phyloP scores from a whole-genome alignment of 2,888 invertebrate species.

The Leucoma salicis region DNA sequence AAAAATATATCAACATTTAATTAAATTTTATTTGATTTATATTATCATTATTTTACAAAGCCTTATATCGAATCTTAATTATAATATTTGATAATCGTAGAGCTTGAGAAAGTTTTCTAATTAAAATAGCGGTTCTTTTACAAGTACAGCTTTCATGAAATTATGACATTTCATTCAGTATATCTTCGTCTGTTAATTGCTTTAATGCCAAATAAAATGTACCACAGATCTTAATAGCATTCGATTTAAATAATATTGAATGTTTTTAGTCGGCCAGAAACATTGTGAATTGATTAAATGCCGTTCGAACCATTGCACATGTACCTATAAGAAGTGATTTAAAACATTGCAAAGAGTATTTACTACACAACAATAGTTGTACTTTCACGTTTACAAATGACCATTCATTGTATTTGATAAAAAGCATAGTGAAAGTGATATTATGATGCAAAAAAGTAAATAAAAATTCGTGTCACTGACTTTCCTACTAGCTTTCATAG shows the following conservation, averaged over 20 bases:
- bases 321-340: constrained; percentile 49
- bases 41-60: constrained; percentile 18
- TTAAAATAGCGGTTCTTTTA: constrained; percentile 50
- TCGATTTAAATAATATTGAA: constrained; percentile 43
- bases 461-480: constrained; percentile 78
- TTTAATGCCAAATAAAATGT: constrained; percentile 26
- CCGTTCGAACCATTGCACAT: constrained; percentile 52
- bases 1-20: constrained; percentile 27
- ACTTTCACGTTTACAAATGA: constrained; percentile 76
- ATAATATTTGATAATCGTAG: constrained; percentile 31
- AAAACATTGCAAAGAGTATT: constrained; percentile 43
- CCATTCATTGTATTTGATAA: constrained; percentile 69
- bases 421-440: constrained; percentile 78
- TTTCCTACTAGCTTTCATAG: constrained; percentile 66
- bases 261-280: constrained; percentile 47
- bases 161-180: constrained; percentile 33
- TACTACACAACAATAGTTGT: constrained; percentile 56
- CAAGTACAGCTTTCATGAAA: constrained; percentile 48
- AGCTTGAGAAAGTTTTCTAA: constrained; percentile 53
- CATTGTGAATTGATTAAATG: constrained; percentile 50
- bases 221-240: constrained; percentile 31
- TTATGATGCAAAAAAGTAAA: constrained; percentile 69
- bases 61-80: constrained; percentile 24
- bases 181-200: constrained; percentile 47
- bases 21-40: constrained; percentile 26